These are phyloP conservation scores for Balaeniceps rex DNA, from an alignment of 2,113 vertebrate genomes.

Conservation along the genomic window DNA sequence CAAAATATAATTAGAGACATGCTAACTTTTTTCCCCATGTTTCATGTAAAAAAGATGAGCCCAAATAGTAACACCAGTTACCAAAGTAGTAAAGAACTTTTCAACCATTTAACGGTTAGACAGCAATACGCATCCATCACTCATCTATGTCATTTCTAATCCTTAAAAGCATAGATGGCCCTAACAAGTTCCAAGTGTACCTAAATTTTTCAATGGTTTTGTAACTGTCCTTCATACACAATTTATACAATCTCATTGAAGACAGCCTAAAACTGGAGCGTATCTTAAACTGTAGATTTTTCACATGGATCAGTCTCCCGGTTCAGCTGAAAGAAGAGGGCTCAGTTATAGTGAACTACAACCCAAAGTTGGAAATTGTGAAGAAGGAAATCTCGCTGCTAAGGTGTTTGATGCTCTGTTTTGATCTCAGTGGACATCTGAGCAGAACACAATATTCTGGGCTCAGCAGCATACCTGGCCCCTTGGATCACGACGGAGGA, in stretches of 20 bases:
- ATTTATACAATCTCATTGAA: background rate
- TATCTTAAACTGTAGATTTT: background rate
- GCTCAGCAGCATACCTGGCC: background rate
- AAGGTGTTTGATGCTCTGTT: background rate
- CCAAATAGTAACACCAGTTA: background rate
- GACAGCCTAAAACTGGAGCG: background rate
- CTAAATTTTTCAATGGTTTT: background rate
- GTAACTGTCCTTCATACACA: background rate
- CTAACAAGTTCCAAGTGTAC: background rate
- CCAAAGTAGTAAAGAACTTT: background rate
- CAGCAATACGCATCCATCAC: background rate
- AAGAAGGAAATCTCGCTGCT: background rate
- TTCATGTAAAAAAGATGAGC: background rate
- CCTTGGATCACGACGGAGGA: background rate
- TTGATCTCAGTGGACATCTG: background rate
- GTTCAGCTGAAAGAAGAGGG: background rate
- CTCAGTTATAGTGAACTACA: background rate
- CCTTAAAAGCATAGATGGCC: background rate
- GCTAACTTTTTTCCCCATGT: background rate
- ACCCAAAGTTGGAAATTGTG: background rate
- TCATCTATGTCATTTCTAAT: background rate
- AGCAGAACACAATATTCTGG: background rate
- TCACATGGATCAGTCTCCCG: rapidly evolving
- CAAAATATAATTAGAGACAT: background rate
- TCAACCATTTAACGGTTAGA: background rate